phyloP scores from a whole-genome alignment of 2,797 vertebrate species.

The Gobio occitaniae region DNA sequence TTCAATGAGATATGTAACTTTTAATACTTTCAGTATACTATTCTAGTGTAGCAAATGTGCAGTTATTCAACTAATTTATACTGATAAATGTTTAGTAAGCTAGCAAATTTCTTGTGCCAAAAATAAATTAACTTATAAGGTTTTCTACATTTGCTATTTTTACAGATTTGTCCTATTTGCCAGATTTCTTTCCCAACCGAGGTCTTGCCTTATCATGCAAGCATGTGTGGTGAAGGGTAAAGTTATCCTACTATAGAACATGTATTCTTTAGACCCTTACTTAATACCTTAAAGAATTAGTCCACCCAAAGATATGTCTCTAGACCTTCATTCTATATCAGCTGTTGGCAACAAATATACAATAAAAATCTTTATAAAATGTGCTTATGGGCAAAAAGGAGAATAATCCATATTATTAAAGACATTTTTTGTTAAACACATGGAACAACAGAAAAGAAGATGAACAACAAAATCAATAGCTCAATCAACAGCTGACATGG shows the following conservation, averaged over 20 bases:
- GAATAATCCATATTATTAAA: no score
- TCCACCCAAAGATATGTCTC: constrained; percentile 2
- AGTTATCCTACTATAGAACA: constrained; percentile 1
- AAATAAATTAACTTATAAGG: not conserved
- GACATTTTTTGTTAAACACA: no score
- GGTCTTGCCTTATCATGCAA: not conserved
- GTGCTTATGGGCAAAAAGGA: no score
- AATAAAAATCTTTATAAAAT: no score
- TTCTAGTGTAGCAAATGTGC: not conserved
- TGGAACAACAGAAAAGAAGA: no score
- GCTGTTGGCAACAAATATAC: no score
- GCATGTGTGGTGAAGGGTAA: constrained; percentile 19
- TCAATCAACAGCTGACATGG: no score
- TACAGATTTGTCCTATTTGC: constrained; percentile 20
- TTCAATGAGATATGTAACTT: not conserved
- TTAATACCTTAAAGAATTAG: not conserved
- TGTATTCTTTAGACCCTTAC: not conserved
- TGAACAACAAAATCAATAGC: no score
- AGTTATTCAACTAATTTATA: not conserved
- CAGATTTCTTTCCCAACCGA: constrained; percentile 10
- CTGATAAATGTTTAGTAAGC: not conserved
- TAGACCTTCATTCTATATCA: not conserved
- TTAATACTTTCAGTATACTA: not conserved
- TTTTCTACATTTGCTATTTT: not conserved
- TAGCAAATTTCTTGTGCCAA: not conserved